Base-by-base conservation (phyloP, 1,140 invertebrate genomes). In the Hylaeus volcanicus region DNA sequence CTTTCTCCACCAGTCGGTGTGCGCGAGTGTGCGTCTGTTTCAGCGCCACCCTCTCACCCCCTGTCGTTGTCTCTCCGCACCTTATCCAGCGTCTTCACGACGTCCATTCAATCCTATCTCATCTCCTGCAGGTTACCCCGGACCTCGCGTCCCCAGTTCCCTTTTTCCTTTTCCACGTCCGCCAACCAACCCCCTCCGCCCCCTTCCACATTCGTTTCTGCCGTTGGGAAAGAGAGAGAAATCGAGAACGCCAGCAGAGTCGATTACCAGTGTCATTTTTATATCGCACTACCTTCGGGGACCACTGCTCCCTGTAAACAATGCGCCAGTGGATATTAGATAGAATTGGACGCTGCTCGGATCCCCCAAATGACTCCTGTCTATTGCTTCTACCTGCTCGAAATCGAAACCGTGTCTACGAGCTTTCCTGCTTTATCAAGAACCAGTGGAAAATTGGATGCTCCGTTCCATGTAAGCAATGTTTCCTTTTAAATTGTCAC, bases 61-160 rank as follows among this genome's bases (percentile, higher is more conserved):
- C 71, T 68, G 26, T 39, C 12, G 45, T 37, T 60, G 58, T 53
- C 45, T 56, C 55, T 37, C 43, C 12, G 9, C 15, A 72, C 43
- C 74, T 79, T 85, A 86, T 86, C 70, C 79, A 39, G 14, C 14
- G 69, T 60, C 73, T 70, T 82, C 72, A 69, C 61, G 68, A 86
- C 76, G 85, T 86, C 85, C 84, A 83, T 86, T 86, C 85, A 83
- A 86, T 86, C 69, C 84, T 86, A 83, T 83, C 84, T 86, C 84
- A 86, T 86, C 81, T 53, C 60, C 71, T 15, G 68, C 79, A 75
- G 65, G 83, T 82, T 85, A 75, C 60, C 74, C 48, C 9, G 68
- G 41, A 61, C 56, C 63, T 76, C 43, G 3, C 81, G 26, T 55
- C 60, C 45, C 39, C 26, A 26, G 26, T 26, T 26, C 26, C 58